Evolutionary conservation across 2,888 invertebrate genomes (phyloP), one percentile per base, ranked within the genome.

Genomic region (Nineta flava): DNA sequence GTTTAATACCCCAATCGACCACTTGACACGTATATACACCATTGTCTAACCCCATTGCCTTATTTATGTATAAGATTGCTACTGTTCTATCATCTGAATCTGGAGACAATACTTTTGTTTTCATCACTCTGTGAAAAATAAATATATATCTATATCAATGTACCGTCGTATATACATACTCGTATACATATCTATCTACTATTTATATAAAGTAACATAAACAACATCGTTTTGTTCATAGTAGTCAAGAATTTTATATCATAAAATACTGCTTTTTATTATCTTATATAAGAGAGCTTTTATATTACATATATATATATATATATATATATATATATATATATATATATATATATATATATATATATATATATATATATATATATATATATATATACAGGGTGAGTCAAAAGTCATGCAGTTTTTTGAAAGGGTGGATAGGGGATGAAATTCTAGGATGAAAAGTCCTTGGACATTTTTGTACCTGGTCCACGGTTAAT

Each of bases 21-120:
- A 80, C 84, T 60, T 84, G 81, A 62, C 91, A 90, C 3, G 84
- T 83, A 71, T 87, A 90, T 51, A 77, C 72, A 15, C 90, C 90
- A 17, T 79, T 77, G 60, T 91, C 90, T 34, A 79, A 71, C 17
- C 71, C 66, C 52, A 76, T 76, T 0, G 85, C 81, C 54, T 77
- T 77, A 12, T 81, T 79, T 49, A 90, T 75, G 0, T 81, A 82
- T 54, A 90, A 67, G 34, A 84, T 71, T 1, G 85, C 82, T 57
- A 81, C 83, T 60, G 75, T 75, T 56, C 72, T 67, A 50, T 79
- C 75, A 56, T 68, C 76, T 56, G 68, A 72, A 54, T 67, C 65
- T 12, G 62, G 67, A 50, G 68, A 67, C 46, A 73, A 62, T 32
- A 73, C 62, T 9, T 78, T 74, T 1, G 75, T 76, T 81, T 81